These are phyloP conservation scores for Caenorhabditis briggsae DNA, from an alignment of 1,140 invertebrate genomes.

Conservation along the genomic window DNA sequence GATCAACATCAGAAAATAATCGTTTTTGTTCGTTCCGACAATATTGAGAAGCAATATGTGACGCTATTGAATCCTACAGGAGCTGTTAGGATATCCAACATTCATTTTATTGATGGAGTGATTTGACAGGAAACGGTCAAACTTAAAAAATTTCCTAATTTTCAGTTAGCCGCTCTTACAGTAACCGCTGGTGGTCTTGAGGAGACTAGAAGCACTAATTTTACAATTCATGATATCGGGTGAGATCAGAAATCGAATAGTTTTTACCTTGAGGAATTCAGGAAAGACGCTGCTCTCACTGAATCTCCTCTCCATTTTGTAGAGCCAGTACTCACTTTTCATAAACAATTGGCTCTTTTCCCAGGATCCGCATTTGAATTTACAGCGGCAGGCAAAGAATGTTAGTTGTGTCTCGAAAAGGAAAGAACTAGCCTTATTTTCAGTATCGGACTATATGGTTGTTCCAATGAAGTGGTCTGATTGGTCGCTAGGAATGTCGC, in stretches of 20 bases:
- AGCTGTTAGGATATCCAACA: neutral
- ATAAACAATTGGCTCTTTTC: conserved; percentile 8
- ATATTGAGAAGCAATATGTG: conserved; percentile 12
- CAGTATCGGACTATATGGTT: neutral
- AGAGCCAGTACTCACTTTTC: conserved; percentile 52
- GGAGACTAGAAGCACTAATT: neutral
- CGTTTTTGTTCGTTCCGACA: conserved; percentile 31
- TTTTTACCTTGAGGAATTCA: neutral
- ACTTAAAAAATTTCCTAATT: neutral
- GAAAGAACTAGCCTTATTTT: neutral
- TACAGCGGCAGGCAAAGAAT: conserved; percentile 16
- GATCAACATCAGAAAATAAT: too few species aligned
- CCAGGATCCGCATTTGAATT: conserved; percentile 2
- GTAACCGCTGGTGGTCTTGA: conserved; percentile 48
- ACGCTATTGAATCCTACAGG: conserved; percentile 23
- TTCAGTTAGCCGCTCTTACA: conserved; percentile 35
- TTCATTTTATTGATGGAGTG: conserved; percentile 46
- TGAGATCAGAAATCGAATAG: neutral
- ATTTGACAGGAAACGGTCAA: neutral
- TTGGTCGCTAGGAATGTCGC: conserved; percentile 34
- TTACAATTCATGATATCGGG: conserved; percentile 38
- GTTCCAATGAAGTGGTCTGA: conserved; percentile 36
- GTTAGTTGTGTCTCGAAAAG: neutral
- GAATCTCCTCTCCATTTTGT: conserved; percentile 11
- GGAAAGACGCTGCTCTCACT: conserved; percentile 32